Conservation (phyloP, 2,797 vertebrate genomes). For the Malacoraja senta region DNA sequence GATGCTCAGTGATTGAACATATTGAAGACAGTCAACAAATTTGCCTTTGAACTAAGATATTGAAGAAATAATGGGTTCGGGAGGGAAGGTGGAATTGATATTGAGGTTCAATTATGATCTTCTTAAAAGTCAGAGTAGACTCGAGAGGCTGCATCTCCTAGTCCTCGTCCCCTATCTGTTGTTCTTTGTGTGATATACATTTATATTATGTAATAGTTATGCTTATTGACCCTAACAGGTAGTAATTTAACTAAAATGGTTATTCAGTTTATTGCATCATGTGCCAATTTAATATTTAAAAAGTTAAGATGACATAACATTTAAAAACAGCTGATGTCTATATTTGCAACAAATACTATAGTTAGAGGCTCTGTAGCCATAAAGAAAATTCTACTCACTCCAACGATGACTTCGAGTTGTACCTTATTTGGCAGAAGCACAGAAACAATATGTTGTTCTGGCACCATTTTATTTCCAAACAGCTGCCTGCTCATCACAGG, state of each 20-base stretch:
- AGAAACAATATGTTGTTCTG: slow-evolving; percentile 61
- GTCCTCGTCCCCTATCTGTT: no score
- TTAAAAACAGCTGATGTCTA: slow-evolving; percentile 45
- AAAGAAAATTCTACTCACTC: slow-evolving; percentile 58
- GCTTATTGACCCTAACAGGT: neutral
- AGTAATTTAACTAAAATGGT: neutral
- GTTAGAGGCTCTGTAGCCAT: neutral
- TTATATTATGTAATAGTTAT: neutral
- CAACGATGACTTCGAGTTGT: slow-evolving; percentile 66
- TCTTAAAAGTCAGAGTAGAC: no score
- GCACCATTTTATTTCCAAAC: slow-evolving; percentile 11
- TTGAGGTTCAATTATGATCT: no score
- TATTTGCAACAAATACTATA: slow-evolving; percentile 42
- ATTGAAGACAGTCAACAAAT: no score
- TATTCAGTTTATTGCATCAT: neutral
- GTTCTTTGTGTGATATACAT: neutral
- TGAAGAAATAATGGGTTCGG: no score
- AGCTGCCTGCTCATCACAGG: slow-evolving; percentile 53
- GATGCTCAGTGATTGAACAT: no score
- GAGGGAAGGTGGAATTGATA: no score
- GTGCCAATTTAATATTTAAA: neutral
- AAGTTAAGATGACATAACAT: neutral
- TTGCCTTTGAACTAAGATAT: no score
- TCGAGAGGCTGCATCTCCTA: no score
- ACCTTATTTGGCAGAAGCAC: slow-evolving; percentile 77